Evolutionary conservation across 2,113 vertebrate species (phyloP), one percentile per base, ranked within the genome.

Genomic region (Himantopus leucocephalus): DNA sequence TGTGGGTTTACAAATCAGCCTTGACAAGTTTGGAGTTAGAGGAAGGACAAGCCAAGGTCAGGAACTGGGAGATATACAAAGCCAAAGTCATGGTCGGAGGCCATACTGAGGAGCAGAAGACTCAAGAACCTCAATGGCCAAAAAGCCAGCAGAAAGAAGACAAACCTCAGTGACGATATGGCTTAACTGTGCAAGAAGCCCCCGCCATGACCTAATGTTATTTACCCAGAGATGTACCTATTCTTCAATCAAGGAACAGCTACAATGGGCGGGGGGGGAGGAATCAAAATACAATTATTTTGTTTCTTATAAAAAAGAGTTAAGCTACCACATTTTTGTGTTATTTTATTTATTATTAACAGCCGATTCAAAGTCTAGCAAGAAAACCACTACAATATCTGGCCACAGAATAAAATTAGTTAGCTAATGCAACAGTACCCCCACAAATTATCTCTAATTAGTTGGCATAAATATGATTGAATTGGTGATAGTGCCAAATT

Each of bases 381-480:
- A 56, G 62, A 79, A 76, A 93, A 55, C 16, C 58, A 56, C 74
- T 50, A 26, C 39, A 64, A 27, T 82, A 64, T 91, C 71, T 68
- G 74, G 88, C 92, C 74, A 94, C 66, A 88, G 71, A 72, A 85
- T 82, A 68, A 90, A 94, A 90, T 76, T 74, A 52, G 23, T 90
- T 72, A 35, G 29, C 62, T 90, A 92, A 72, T 90, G 58, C 71
- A 95, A 47, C 22, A 64, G 23, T 72, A 73, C 52, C 62, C 74
- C 60, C 71, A 72, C 14, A 63, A 64, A 75, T 93, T 74, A 37
- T 41, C 32, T 81, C 50, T 91, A 59, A 93, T 29, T 45, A 22
- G 26, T 50, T 91, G 52, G 71, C 47, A 39, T 60, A 80, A 88
- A 77, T 62, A 75, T 10, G 50, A 76, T n/a, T 90, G 75, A 92